These are phyloP conservation scores for Pyrrhia umbra DNA, from an alignment of 2,888 invertebrate species.

Conservation along the genomic window DNA sequence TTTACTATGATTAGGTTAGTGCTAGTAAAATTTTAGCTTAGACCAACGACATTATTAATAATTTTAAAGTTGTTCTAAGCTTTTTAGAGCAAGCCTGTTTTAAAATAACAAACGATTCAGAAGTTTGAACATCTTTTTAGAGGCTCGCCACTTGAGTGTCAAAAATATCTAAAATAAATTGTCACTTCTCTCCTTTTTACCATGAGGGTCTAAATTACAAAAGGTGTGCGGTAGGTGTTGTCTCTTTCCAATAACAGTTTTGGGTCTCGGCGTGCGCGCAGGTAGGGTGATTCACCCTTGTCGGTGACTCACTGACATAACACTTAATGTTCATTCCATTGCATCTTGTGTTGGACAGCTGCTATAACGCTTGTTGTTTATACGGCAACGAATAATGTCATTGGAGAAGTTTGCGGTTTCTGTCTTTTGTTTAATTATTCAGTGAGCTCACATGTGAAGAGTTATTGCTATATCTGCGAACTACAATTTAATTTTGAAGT, in stretches of 20 bases:
- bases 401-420: not conserved
- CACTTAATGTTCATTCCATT: constrained; percentile 49
- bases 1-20: constrained; percentile 33
- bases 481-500: no score
- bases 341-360: constrained; percentile 34
- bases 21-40: constrained; percentile 46
- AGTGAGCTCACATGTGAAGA: not conserved
- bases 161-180: constrained; percentile 63
- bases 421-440: constrained; percentile 15
- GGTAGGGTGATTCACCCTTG: constrained; percentile 71
- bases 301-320: constrained; percentile 58
- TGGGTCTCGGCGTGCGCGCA: constrained; percentile 60
- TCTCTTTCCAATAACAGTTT: constrained; percentile 65
- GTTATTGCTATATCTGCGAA: no score
- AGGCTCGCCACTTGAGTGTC: constrained; percentile 53
- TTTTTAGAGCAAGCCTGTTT: constrained; percentile 6
- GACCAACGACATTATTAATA: constrained; percentile 21
- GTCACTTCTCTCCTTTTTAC: constrained; percentile 58
- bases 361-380: constrained; percentile 17
- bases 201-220: constrained; percentile 61
- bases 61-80: constrained; percentile 25
- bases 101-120: constrained; percentile 20
- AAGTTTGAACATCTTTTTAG: constrained; percentile 47
- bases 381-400: constrained; percentile 22
- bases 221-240: constrained; percentile 66